Percentiles rank a stretch among this genome's conserved stretches.
These are phyloP conservation scores for Lordiphosa stackelbergi DNA, from an alignment of 1,140 invertebrate species.

Conservation along the genomic window DNA sequence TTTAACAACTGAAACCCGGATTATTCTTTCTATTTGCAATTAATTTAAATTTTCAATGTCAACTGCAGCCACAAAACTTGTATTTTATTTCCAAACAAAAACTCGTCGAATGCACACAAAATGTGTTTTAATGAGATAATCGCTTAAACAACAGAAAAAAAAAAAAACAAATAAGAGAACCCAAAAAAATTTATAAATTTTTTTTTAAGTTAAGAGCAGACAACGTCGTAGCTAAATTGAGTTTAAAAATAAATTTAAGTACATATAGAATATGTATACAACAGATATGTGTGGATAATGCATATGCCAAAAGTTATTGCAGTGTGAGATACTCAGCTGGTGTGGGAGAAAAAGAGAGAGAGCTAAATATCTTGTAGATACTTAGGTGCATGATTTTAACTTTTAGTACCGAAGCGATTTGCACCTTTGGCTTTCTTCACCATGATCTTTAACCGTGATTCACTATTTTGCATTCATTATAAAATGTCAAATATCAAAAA, in stretches of 20 bases:
- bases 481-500: conserved; percentile 48
- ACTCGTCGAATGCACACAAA: conserved; percentile 50
- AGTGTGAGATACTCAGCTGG: conserved; percentile 5
- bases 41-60: conserved; percentile 26
- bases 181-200: conserved; percentile 1
- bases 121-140: conserved; percentile 68
- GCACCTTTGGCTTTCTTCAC: too few relatives aligned
- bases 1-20: conserved; percentile 13
- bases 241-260: conserved; percentile 28
- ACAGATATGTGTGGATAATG: conserved; percentile 23
- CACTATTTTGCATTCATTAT: conserved; percentile 22
- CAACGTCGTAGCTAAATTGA: conserved; percentile 11
- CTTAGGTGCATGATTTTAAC: too few relatives aligned
- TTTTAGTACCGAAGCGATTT: too few relatives aligned
- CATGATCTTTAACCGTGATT: background rate
- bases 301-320: conserved; percentile 27
- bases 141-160: conserved; percentile 27
- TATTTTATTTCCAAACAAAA: conserved; percentile 12
- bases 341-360: background rate
- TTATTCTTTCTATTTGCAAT: conserved; percentile 33
- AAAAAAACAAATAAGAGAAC: conserved; percentile 1
- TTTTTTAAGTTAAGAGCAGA: conserved; percentile 25
- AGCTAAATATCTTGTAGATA: background rate
- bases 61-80: conserved; percentile 19
- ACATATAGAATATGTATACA: conserved; percentile 14